A percentile compares a stretch with the other conserved stretches of the same genome.
Conservation (phyloP, 1,140 invertebrate species). For the Panagrolaimus sp. region DNA sequence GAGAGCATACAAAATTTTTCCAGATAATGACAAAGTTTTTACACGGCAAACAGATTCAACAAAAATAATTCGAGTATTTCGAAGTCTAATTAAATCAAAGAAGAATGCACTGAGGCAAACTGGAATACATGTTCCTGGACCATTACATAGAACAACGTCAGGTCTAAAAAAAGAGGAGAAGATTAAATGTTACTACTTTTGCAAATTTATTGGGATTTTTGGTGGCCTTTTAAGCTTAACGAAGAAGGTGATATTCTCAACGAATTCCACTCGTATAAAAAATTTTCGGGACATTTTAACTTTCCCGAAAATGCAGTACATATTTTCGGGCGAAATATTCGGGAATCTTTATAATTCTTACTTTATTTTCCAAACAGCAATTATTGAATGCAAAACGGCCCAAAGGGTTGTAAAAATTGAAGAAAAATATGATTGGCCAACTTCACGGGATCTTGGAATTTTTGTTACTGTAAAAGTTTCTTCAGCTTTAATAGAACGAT, state of each 20-base stretch:
- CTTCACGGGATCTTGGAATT: slow-evolving; percentile 77
- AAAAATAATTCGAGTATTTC: slow-evolving; percentile 75
- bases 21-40: slow-evolving; percentile 77
- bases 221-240: too few species aligned
- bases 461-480: slow-evolving; percentile 35
- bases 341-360: too few species aligned
- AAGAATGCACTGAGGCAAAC: slow-evolving; percentile 70
- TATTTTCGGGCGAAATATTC: too few species aligned
- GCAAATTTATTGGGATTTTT: too few species aligned
- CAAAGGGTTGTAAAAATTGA: slow-evolving; percentile 73
- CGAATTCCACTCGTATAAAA: too few species aligned
- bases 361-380: neutral
- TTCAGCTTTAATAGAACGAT: neutral
- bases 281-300: too few species aligned
- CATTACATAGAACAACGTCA: slow-evolving; percentile 75
- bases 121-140: slow-evolving; percentile 88
- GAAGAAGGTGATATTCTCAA: too few species aligned
- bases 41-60: slow-evolving; percentile 90
- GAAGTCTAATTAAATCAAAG: slow-evolving; percentile 66
- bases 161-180: slow-evolving; percentile 33
- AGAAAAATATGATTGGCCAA: slow-evolving; percentile 77
- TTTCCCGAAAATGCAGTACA: too few species aligned
- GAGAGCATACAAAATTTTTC: slow-evolving; percentile 73
- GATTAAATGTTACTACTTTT: too few species aligned
- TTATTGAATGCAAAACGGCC: slow-evolving; percentile 64